Conservation (phyloP, 2,113 vertebrate genomes). For the Amazona vittata region DNA sequence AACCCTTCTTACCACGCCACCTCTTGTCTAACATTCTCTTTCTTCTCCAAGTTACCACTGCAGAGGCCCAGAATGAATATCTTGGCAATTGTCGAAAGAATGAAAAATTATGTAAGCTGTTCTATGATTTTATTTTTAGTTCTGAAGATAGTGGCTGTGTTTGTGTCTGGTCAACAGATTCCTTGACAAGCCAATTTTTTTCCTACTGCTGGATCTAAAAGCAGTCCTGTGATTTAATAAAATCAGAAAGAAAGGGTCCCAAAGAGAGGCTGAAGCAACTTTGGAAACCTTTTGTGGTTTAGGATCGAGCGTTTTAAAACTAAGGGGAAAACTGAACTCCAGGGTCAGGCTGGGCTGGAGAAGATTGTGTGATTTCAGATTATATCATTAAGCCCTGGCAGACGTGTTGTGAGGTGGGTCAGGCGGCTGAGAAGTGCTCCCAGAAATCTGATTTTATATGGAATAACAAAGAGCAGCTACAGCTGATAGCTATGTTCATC, state of each 20-base stretch:
- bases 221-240: background rate
- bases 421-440: background rate
- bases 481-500: background rate
- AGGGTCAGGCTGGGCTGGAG: background rate
- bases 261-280: background rate
- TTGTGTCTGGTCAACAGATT: conserved; percentile 6
- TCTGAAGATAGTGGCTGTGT: background rate
- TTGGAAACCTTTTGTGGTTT: background rate
- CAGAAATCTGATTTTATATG: background rate
- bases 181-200: background rate
- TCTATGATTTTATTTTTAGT: background rate
- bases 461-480: background rate
- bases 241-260: background rate
- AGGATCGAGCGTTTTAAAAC: background rate
- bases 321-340: background rate
- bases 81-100: background rate
- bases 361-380: background rate
- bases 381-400: background rate
- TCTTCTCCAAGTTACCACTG: background rate
- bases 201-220: background rate
- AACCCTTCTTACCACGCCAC: background rate
- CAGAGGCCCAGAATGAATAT: background rate
- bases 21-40: background rate
- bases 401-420: background rate
- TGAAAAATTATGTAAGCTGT: background rate